Base-by-base conservation (phyloP, 1,140 invertebrate species). In the Drosophila guanche region DNA sequence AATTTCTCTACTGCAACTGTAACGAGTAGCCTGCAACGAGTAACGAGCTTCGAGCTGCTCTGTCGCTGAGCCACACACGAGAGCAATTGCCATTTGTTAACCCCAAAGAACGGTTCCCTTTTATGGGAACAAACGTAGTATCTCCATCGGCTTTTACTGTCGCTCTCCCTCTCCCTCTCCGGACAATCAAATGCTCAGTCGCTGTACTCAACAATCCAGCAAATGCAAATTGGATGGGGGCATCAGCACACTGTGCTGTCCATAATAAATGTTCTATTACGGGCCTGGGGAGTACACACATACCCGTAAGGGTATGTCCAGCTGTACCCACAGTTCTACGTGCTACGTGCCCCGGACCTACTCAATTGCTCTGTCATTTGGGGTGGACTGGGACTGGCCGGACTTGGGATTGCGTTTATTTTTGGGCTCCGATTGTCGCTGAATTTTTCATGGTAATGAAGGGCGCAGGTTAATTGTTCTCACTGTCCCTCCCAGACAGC, bases 381-480 rank as follows among this genome's bases (percentile, higher is more conserved):
- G 29, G 7, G 6, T 1, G 33, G 33, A 29, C 27, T 3, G 6
- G 1, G 27, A 20, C 27, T 29, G 27, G 27, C 4, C 10, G 33
- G 33, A 37, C 10, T 4, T 12, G 33, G 33, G 12, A 37, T 37
- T 37, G 33, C 33, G 33, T 50, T 61, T 33, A 50, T 55, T 59
- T 55, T 60, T 29, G 25, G 37, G 33, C 14, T 58, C 14, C 59
- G 42, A 43, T 54, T 45, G 20, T 42, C 22, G 58, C 60, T 65
- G 73, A 83, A 63, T 62, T 67, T 75, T 66, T 84, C 63, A 75
- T 79, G 79, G 68, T 76, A 79, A 78, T 84, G 75, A 83, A 84
- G 63, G 74, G 60, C 60, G 52, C 55, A 66, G 52, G 74, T 66
- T 72, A 78, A 77, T 77, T 78, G 75, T 79, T 63, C 69, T 67